Conservation (phyloP, 2,113 vertebrate species). For the Bombycilla garrulus region DNA sequence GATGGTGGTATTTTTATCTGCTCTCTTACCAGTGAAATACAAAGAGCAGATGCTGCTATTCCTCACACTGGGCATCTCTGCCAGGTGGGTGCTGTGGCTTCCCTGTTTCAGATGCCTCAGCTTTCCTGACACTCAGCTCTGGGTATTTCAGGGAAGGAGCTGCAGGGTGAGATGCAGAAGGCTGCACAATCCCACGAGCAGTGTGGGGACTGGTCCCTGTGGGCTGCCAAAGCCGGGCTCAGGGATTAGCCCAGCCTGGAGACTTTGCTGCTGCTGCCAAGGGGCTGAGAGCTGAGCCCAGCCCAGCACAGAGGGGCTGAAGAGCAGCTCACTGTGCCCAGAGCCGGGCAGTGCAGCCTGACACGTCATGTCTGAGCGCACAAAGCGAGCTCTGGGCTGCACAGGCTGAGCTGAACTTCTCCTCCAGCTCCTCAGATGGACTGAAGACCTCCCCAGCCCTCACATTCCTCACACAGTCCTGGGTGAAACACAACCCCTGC, state of each 20-base stretch:
- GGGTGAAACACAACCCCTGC: not conserved
- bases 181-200: not conserved
- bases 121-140: not conserved
- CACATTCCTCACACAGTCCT: not conserved
- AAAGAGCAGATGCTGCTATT: slow-evolving; percentile 11
- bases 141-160: not conserved
- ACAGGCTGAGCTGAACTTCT: not conserved
- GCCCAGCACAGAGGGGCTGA: not conserved
- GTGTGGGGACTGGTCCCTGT: rapidly evolving
- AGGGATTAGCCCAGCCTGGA: not conserved
- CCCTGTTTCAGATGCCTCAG: not conserved
- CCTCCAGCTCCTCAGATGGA: not conserved
- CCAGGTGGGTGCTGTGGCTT: not conserved
- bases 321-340: too few relatives aligned
- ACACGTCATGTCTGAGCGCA: not conserved
- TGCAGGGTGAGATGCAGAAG: not conserved
- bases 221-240: not conserved
- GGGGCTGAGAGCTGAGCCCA: not conserved
- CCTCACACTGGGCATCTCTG: not conserved
- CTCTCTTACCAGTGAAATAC: not conserved
- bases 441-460: not conserved
- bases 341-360: not conserved
- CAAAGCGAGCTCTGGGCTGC: not conserved
- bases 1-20: slow-evolving; percentile 44
- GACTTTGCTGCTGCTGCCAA: not conserved